Percentiles rank a stretch among this genome's conserved stretches.
phyloP scores from a whole-genome alignment of 2,113 vertebrate species.

The Hiodon alosoides region DNA sequence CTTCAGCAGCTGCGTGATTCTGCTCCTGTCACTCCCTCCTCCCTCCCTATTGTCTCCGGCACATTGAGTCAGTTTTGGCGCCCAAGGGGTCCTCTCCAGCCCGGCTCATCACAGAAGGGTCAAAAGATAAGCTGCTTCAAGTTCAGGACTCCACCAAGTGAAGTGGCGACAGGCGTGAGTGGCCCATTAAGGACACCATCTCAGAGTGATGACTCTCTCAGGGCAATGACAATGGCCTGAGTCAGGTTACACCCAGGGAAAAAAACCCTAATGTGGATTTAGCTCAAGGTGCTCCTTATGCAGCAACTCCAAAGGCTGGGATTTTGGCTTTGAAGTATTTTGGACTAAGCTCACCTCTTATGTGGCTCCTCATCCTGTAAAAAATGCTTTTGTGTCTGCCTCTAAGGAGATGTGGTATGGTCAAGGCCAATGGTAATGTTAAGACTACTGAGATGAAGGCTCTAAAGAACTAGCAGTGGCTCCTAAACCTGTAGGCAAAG shows the following conservation, averaged over 20 bases:
- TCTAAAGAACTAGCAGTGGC: neutral
- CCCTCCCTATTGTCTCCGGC: neutral
- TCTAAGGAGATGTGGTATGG: neutral
- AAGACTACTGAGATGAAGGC: constrained; percentile 4
- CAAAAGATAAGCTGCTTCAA: constrained; percentile 27
- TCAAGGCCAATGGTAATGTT: neutral
- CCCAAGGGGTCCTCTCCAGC: constrained; percentile 13
- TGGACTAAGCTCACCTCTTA: neutral
- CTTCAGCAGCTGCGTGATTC: neutral
- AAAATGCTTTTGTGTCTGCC: constrained; percentile 18
- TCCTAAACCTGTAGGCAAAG: neutral
- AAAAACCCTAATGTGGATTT: constrained; percentile 1
- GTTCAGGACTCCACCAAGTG: constrained; percentile 21
- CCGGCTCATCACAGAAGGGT: constrained; percentile 17
- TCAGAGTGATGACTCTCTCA: constrained; percentile 31
- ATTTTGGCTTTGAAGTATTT: constrained; percentile 19
- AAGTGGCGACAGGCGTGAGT: constrained; percentile 22
- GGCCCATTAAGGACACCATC: constrained; percentile 19
- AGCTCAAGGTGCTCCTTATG: constrained; percentile 1
- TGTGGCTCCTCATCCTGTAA: constrained; percentile 10
- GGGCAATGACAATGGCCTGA: constrained; percentile 28
- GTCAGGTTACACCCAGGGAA: constrained; percentile 34
- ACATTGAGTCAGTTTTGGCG: neutral
- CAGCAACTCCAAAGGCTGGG: neutral
- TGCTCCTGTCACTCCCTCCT: neutral